Conservation (phyloP, 2,113 vertebrate species). For the Lepus europaeus region DNA sequence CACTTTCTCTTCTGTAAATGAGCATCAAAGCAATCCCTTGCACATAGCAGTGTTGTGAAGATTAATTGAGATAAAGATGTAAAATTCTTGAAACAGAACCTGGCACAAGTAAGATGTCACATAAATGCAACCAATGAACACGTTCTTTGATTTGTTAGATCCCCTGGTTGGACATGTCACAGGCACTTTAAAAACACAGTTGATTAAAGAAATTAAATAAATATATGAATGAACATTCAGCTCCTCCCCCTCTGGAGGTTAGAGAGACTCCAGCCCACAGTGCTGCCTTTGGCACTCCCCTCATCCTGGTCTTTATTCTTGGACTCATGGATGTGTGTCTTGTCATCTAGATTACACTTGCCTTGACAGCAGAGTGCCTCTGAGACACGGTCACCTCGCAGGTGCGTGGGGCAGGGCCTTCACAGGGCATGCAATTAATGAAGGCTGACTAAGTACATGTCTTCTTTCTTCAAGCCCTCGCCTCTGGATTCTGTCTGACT, state of each 20-base stretch:
- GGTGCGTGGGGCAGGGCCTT: no score
- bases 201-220: background rate
- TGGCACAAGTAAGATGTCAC: background rate
- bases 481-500: background rate
- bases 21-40: background rate
- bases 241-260: background rate
- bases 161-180: background rate
- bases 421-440: accelerated
- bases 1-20: background rate
- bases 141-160: background rate
- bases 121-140: background rate
- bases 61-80: background rate
- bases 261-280: background rate
- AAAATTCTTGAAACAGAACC: background rate
- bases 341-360: background rate
- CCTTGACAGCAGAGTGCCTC: background rate
- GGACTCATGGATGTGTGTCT: background rate
- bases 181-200: background rate
- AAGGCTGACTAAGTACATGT: background rate
- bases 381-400: background rate
- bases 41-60: accelerated
- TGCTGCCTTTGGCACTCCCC: background rate
- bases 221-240: background rate
- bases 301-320: background rate
- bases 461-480: background rate